Conservation (phyloP, 2,113 vertebrate genomes). For the Gallinago undulata region DNA sequence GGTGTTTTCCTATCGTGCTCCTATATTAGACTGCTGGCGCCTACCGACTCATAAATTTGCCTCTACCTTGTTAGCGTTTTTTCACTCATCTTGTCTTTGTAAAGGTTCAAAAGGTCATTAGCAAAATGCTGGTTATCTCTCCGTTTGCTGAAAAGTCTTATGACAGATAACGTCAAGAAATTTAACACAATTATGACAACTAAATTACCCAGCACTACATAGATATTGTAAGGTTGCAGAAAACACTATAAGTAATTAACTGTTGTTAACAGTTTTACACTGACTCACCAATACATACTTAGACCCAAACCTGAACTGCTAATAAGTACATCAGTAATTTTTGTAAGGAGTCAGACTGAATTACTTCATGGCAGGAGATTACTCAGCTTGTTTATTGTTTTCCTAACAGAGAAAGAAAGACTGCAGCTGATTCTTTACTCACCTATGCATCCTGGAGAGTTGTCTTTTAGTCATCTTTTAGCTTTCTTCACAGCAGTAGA, state of each 20-base stretch:
- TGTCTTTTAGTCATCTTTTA: background rate
- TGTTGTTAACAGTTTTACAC: conserved; percentile 1
- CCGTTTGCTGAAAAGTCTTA: background rate
- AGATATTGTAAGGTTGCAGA: conserved; percentile 7
- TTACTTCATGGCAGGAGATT: background rate
- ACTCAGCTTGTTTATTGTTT: background rate
- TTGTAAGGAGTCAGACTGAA: background rate
- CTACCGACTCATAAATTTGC: conserved; percentile 29
- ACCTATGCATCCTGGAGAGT: background rate
- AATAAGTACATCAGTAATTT: background rate
- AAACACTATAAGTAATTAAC: conserved; percentile 30
- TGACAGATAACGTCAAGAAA: background rate
- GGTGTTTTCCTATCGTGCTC: background rate
- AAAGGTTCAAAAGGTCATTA: conserved; percentile 39
- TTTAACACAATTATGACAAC: conserved; percentile 23
- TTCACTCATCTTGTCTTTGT: background rate
- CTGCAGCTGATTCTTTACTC: background rate
- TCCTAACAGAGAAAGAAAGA: background rate
- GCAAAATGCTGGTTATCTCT: background rate
- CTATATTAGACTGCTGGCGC: background rate
- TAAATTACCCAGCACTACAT: background rate
- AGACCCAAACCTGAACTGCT: conserved; percentile 9
- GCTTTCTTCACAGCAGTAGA: background rate
- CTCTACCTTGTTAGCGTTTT: background rate
- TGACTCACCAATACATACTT: background rate